phyloP scores from a whole-genome alignment of 2,888 invertebrate genomes.

The Leucophenga maculata region DNA sequence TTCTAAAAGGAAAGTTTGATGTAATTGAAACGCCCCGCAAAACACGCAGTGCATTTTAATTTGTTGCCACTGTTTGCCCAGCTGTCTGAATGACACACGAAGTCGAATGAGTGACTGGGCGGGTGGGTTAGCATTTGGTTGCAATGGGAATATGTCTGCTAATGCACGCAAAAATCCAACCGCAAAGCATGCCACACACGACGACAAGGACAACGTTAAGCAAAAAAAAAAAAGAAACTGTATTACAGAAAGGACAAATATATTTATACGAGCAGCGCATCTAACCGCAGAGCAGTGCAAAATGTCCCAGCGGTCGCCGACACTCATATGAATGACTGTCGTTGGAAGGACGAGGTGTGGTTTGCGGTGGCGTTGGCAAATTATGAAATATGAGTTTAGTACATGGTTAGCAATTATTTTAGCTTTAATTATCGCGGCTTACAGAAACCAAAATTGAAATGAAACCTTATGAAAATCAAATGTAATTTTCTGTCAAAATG shows the following conservation, averaged over 20 bases:
- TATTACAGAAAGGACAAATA: too few relatives aligned
- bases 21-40: neutral
- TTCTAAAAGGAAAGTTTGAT: neutral
- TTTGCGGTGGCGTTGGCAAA: neutral
- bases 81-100: too few relatives aligned
- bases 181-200: slow-evolving; percentile 10
- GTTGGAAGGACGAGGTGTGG: neutral
- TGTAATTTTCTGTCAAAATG: too few relatives aligned
- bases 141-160: neutral
- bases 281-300: slow-evolving; percentile 16
- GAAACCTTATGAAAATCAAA: too few relatives aligned
- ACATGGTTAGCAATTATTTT: neutral
- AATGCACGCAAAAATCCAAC: slow-evolving; percentile 14
- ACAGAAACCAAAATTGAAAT: too few relatives aligned
- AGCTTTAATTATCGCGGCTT: neutral
- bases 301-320: neutral
- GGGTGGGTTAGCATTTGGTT: neutral
- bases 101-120: neutral
- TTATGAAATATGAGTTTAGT: neutral
- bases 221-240: too few relatives aligned
- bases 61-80: too few relatives aligned
- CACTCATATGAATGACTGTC: neutral
- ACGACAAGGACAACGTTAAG: neutral
- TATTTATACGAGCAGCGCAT: neutral
- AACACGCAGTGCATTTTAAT: neutral